Evolutionary conservation across 2,113 vertebrate species (phyloP).

Genomic region (Saguinus midas): DNA sequence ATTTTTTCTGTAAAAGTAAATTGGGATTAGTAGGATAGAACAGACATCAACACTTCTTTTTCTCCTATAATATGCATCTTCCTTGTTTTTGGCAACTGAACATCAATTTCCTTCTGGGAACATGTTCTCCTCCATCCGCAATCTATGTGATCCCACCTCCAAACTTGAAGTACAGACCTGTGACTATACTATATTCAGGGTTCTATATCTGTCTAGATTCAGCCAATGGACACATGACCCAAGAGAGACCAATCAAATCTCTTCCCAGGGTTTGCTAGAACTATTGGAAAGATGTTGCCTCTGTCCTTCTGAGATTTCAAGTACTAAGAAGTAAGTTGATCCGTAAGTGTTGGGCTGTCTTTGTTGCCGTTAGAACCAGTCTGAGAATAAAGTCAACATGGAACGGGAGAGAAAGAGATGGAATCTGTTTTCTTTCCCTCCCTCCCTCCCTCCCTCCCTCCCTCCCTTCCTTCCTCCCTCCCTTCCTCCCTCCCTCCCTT

Average conservation of each 20-base stretch:
- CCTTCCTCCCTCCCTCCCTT: too few species aligned
- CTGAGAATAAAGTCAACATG: background rate
- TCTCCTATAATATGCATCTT: background rate
- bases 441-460: fast-evolving
- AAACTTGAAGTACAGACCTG: background rate
- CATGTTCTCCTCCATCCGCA: background rate
- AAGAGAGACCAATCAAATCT: background rate
- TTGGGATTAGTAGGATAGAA: background rate
- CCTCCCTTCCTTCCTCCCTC: too few species aligned
- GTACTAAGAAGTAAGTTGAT: background rate
- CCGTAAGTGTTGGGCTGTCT: background rate
- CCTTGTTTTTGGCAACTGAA: background rate
- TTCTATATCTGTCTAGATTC: background rate
- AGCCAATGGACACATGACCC: background rate
- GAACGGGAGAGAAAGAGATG: background rate
- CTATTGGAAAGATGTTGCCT: background rate
- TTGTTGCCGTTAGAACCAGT: background rate
- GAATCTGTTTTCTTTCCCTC: too few species aligned
- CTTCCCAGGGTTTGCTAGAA: background rate
- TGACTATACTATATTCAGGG: background rate
- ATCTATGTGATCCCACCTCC: background rate
- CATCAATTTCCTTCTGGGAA: background rate
- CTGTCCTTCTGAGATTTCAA: background rate
- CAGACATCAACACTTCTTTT: background rate
- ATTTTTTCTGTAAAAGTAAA: background rate